Conservation (phyloP, 2,113 vertebrate genomes). For the zebrafish (Danio rerio) region GRCz12tu NC_133188.1:35007501-35008000, state of each 20-base stretch:
- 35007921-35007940: background rate
- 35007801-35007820: too few species aligned
- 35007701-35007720: background rate
- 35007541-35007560: slow-evolving; percentile 79
- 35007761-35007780: too few species aligned
- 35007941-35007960: background rate
- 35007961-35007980: background rate
- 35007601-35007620: slow-evolving; percentile 6
- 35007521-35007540: slow-evolving; percentile 39
- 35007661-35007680: background rate
- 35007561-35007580: slow-evolving; percentile 66
- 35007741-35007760: too few species aligned
- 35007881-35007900: background rate
- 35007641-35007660: background rate
- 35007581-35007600: slow-evolving; percentile 6
- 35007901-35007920: background rate
- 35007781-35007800: too few species aligned
- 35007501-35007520: slow-evolving; percentile 64
- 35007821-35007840: too few species aligned
- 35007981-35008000: background rate
- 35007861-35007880: too few species aligned
- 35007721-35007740: background rate
- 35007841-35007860: background rate
- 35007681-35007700: background rate
- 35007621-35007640: background rate